Evolutionary conservation across 2,888 invertebrate genomes (phyloP), one percentile per base, ranked within the genome.

Genomic region (Eristalis intricaria): DNA sequence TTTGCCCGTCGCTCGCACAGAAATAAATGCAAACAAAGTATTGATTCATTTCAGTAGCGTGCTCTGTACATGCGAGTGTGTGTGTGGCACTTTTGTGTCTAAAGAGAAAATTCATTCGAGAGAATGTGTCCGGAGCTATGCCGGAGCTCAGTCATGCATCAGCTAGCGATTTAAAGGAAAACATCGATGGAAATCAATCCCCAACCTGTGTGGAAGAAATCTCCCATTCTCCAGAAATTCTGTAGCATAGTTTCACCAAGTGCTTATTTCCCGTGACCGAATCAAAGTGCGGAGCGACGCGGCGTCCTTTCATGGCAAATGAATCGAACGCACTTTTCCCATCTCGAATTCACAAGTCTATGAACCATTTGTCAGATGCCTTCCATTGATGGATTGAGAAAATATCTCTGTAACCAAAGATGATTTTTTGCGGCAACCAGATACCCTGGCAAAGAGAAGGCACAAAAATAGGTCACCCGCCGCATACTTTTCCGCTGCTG

Each of bases 391-490:
- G 38, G 63, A 80, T 83, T 77, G 64, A 73, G 69, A 63, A 76
- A 85, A 64, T 61, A 32, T 58, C 68, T 70, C 29, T 73, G 86
- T 75, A 83, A 83, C 65, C 61, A 35, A 75, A 86, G 83, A 82
- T 78, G 66, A 65, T 78, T 58, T 86, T 86, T 50, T 29, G 83
- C 78, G 65, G 78, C 83, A 70, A 86, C 75, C 70, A 68, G 83
- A 86, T 86, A 85, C 63, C 61, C 29, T 19, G 61, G 60, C 61
- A 68, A 60, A 78, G 61, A 78, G 82, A 86, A 82, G 78, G 63
- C 70, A 71, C 63, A 71, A 83, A 86, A 78, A 78, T 86, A 75
- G 86, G 86, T 83, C 86, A 86, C 78, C 82, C 70, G 70, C 77
- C 70, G 50, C 19, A 50, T 35, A 50, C 50, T 73, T 22, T 38